These are phyloP conservation scores for Liopterus haemorrhoidalis DNA, from an alignment of 2,888 invertebrate species.

Conservation along the genomic window DNA sequence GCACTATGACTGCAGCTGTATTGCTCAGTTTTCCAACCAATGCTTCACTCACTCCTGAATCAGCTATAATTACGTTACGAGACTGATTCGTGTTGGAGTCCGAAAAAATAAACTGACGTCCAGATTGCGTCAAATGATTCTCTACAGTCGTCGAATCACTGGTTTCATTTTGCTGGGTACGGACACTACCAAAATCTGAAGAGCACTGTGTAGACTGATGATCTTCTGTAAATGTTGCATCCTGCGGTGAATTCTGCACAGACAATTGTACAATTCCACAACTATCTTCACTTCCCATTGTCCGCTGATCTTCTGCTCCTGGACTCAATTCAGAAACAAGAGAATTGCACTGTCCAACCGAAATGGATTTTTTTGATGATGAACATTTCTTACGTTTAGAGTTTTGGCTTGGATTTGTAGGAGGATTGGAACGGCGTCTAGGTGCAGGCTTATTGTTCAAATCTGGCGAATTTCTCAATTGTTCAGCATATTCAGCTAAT, in stretches of 20 bases:
- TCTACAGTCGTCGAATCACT: conserved; percentile 35
- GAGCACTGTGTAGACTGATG: conserved; percentile 33
- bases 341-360: conserved; percentile 40
- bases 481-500: conserved; percentile 73
- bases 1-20: conserved; percentile 61
- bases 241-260: conserved; percentile 53
- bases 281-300: conserved; percentile 71
- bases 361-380: conserved; percentile 50
- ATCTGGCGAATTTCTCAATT: conserved; percentile 72
- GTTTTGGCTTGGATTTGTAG: conserved; percentile 63
- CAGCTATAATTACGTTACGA: conserved; percentile 56
- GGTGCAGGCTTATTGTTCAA: conserved; percentile 75
- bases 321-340: conserved; percentile 51
- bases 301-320: conserved; percentile 60
- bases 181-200: conserved; percentile 27
- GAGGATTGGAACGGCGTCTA: conserved; percentile 65
- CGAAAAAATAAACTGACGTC: conserved; percentile 18
- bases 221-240: conserved; percentile 46
- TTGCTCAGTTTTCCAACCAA: conserved; percentile 58
- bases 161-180: conserved; percentile 40
- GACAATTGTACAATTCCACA: conserved; percentile 58
- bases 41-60: conserved; percentile 56
- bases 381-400: conserved; percentile 65
- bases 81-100: conserved; percentile 41
- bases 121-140: conserved; percentile 15